phyloP scores from a whole-genome alignment of 1,140 invertebrate genomes.

The Melipona quadrifasciata region DNA sequence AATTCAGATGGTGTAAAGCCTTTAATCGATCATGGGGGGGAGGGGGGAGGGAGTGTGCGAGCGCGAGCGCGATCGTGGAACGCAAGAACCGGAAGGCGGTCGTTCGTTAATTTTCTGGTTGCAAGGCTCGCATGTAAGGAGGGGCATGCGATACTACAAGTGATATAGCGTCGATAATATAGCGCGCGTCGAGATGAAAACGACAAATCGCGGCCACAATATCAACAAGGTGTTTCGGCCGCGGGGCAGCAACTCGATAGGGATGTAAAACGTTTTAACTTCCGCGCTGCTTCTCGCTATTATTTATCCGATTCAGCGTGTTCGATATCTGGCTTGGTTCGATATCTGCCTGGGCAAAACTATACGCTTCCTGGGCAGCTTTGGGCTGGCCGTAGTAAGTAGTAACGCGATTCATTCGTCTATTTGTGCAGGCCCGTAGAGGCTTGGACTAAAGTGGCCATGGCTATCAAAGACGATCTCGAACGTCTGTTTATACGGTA shows the following conservation, averaged over 20 bases:
- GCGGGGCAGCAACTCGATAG: constrained; percentile 28
- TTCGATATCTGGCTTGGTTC: constrained; percentile 30
- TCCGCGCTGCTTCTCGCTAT: constrained; percentile 30
- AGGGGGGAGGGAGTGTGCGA: no score
- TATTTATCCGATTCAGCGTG: constrained; percentile 45
- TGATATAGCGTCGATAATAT: constrained; percentile 42
- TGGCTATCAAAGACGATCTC: constrained; percentile 63
- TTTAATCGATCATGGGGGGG: not conserved
- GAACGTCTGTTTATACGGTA: constrained; percentile 66
- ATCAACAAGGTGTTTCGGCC: constrained; percentile 46
- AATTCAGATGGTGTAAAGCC: not conserved
- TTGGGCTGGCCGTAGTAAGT: constrained; percentile 49
- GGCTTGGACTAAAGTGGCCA: constrained; percentile 53
- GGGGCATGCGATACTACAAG: constrained; percentile 8
- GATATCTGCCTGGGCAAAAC: constrained; percentile 26
- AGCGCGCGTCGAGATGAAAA: constrained; percentile 13
- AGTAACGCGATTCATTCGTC: constrained; percentile 58
- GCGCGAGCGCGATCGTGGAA: not conserved
- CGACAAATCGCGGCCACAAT: constrained; percentile 40
- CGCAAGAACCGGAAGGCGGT: constrained; percentile 2
- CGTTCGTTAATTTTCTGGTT: not conserved
- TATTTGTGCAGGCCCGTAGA: constrained; percentile 50
- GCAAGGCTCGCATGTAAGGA: not conserved
- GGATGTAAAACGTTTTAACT: constrained; percentile 39
- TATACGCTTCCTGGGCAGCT: constrained; percentile 24